phyloP scores from a whole-genome alignment of 2,888 invertebrate genomes.

The Disparrhopalites patrizii region DNA sequence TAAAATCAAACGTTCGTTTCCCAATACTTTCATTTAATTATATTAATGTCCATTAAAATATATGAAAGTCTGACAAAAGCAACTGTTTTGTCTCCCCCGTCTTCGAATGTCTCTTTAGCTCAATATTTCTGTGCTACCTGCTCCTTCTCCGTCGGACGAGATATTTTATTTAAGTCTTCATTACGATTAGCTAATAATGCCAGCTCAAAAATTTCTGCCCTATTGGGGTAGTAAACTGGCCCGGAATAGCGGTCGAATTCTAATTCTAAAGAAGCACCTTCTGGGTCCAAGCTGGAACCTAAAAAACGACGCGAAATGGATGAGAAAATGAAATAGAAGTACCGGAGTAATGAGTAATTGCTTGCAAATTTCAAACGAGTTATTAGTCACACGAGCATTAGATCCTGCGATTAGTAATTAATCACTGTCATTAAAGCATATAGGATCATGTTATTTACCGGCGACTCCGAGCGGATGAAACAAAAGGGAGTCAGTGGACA shows the following conservation, averaged over 20 bases:
- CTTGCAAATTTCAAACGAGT: no score
- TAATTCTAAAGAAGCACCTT: slow-evolving; percentile 54
- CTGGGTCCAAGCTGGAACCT: slow-evolving; percentile 54
- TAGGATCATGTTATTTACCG: slow-evolving; percentile 33
- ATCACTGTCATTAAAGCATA: neutral
- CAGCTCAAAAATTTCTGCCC: slow-evolving; percentile 52
- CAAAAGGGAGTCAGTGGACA: slow-evolving; percentile 50
- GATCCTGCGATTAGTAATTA: no score
- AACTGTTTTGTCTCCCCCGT: no score
- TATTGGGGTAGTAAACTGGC: slow-evolving; percentile 54
- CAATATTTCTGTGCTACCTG: neutral
- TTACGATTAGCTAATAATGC: slow-evolving; percentile 47
- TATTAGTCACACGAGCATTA: no score
- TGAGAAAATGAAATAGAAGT: neutral
- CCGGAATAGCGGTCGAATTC: slow-evolving; percentile 54
- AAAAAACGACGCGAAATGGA: neutral
- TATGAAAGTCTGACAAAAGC: no score
- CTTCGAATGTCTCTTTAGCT: neutral
- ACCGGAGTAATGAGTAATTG: neutral
- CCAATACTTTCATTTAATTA: neutral
- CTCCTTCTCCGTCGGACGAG: neutral
- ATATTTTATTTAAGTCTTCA: slow-evolving; percentile 10
- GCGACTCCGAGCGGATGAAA: slow-evolving; percentile 49
- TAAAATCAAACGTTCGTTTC: no score
- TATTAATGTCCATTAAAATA: neutral